Evolutionary conservation across 1,140 invertebrate genomes (phyloP), one percentile per base, ranked within the genome.

Genomic region (Mercenaria mercenaria): DNA sequence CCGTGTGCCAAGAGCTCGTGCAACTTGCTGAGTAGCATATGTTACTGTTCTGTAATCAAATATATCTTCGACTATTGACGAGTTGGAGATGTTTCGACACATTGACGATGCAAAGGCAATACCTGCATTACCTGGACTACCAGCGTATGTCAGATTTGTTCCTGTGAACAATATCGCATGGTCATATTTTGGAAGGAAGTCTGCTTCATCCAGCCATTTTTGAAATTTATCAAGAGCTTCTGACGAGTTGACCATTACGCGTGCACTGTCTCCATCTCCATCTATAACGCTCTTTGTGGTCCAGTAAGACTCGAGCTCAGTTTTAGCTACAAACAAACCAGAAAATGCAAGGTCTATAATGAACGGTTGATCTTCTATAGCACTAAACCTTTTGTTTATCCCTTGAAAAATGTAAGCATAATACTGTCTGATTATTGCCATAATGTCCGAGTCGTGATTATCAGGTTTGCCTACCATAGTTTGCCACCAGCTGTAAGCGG

Each of bases 1-100:
- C 0, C 91, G 64, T 11, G 92, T 88, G 10, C 93, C 92, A n/a
- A 93, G 91, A 76, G 91, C 82, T 34, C 88, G 23, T 34, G 69
- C 77, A 74, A 89, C 41, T 47, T 89, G 88, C 32, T 89, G 88
- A 10, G 88, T 84, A 47, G 79, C 79, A 39, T 52, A 89, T 3
- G 72, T 77, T 0, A 84, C 69, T 3, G 88, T 89, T 61, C 88
- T 52, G 18, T 43, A 61, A 34, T 89, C 88, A 64, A 83, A 89
- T 18, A 72, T 50, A 61, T 89, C 88, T 50, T 89, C 88, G 29
- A 89, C 80, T 20, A 89, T 84, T 0, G 77, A 82, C 1, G 88
- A 82, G 15, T 89, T 89, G 10, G 80, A 83, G 23, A 89, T 77
- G 39, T 89, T 89, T 15, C 79, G 80, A 59, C 88, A 89, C 80